A percentile compares a stretch with the other conserved stretches of the same genome.
phyloP scores from a whole-genome alignment of 1,140 invertebrate species.

The Ceratosolen fusciceps region DNA sequence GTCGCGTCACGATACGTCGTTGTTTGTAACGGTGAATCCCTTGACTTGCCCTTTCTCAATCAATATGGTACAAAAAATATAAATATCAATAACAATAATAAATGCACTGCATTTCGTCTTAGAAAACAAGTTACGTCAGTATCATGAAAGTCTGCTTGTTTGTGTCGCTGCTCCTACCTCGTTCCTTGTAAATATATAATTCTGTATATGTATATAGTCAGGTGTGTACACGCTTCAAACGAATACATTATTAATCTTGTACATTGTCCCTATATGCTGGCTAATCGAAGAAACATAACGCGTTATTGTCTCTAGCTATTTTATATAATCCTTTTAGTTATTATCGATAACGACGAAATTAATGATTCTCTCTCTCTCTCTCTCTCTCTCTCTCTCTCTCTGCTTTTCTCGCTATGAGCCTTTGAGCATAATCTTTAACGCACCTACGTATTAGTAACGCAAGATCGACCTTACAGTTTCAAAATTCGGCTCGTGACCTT shows the following conservation, averaged over 20 bases:
- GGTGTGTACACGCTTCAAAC: slow-evolving; percentile 10
- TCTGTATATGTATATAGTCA: slow-evolving; percentile 39
- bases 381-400: too few species aligned
- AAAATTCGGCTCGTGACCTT: too few species aligned
- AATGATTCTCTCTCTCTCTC: slow-evolving; percentile 43
- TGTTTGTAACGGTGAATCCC: not conserved
- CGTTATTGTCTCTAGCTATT: slow-evolving; percentile 65
- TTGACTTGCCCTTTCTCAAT: not conserved
- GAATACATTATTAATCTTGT: slow-evolving; percentile 34
- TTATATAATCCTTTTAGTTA: slow-evolving; percentile 53
- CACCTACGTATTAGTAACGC: too few species aligned
- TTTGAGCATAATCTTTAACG: too few species aligned
- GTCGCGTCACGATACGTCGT: too few species aligned
- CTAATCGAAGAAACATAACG: slow-evolving; percentile 53
- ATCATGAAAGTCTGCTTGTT: slow-evolving; percentile 2
- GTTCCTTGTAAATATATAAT: slow-evolving; percentile 50
- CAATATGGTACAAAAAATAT: not conserved
- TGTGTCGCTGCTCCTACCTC: not conserved
- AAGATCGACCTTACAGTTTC: too few species aligned
- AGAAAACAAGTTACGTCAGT: not conserved
- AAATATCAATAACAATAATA: slow-evolving; percentile 24
- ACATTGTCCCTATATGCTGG: slow-evolving; percentile 34
- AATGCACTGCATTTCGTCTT: slow-evolving; percentile 16
- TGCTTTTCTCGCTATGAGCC: too few species aligned
- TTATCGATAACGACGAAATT: slow-evolving; percentile 52